Evolutionary conservation across 2,113 vertebrate genomes (phyloP), one percentile per base, ranked within the genome.

Genomic region (Ochotona princeps): DNA sequence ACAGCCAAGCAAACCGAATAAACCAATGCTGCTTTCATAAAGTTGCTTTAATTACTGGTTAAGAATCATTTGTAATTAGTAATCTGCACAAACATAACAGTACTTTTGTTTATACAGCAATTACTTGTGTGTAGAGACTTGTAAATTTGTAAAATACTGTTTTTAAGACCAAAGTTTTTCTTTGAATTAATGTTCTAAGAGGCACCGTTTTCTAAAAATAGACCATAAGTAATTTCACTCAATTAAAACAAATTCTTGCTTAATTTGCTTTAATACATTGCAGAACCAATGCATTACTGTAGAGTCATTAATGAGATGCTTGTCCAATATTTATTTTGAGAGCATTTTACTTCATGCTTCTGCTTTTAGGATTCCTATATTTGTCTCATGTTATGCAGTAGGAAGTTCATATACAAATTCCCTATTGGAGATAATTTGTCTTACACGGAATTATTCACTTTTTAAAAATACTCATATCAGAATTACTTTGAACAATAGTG

Each of bases 11-110:
- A 92, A 94, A 92, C 12, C 35, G 85, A 93, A 47, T 83, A 91
- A 90, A 82, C 69, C 47, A 82, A 88, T 72, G n/a, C 51, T 90
- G 83, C n/a, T 44, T 75, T 93, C 93, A 79, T 47, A 88, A 88
- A 95, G 86, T 91, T 87, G 78, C 70, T 93, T 93, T 92, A 96
- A 90, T 86, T 93, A 80, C 49, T 79, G 91, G 86, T 69, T 88
- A 94, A 91, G 85, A 85, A 72, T 88, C n/a, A 85, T 92, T 94
- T 75, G 51, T 79, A 93, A 83, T 95, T 94, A 92, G 67, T 91
- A 9, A 7, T 54, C 15, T 88, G 61, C 90, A 75, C 38, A 83
- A 86, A 93, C 35, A 65, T 32, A 93, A 30, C 38, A 92, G 73
- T 92, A 63, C 23, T n/a, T 21, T 65, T 93, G 66, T 82, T 89